Evolutionary conservation across 2,888 invertebrate genomes (phyloP).

Genomic region (Empis livida): DNA sequence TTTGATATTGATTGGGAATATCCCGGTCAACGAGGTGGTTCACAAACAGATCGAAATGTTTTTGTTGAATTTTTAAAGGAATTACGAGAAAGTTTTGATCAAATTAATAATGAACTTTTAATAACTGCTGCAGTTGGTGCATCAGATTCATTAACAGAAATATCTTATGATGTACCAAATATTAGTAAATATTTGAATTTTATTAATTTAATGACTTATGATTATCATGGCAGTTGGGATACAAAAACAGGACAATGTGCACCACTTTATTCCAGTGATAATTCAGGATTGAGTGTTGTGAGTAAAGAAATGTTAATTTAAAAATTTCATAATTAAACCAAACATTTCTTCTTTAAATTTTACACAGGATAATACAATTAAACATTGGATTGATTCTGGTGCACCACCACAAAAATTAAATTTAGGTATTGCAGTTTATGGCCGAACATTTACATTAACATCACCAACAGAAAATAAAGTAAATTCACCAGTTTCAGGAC

Average conservation of each 20-base stretch:
- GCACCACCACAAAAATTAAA: constrained; percentile 29
- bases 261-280: constrained; percentile 30
- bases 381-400: constrained; percentile 30
- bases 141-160: constrained; percentile 28
- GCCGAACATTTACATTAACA: constrained; percentile 32
- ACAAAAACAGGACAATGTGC: constrained; percentile 38
- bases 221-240: constrained; percentile 43
- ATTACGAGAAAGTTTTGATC: neutral
- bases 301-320: neutral
- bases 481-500: constrained; percentile 35
- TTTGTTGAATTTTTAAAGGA: constrained; percentile 3
- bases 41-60: neutral
- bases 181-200: constrained; percentile 38
- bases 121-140: constrained; percentile 42
- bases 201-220: constrained; percentile 45
- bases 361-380: constrained; percentile 29
- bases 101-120: too few relatives aligned
- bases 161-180: constrained; percentile 40
- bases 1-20: constrained; percentile 54
- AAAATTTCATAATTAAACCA: constrained; percentile 34
- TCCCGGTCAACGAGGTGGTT: constrained; percentile 37
- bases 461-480: constrained; percentile 27
- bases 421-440: constrained; percentile 35
- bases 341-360: constrained; percentile 15
- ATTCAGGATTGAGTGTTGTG: too few relatives aligned